Evolutionary conservation across 2,113 vertebrate genomes (phyloP).

Genomic region (Eidolon helvum): DNA sequence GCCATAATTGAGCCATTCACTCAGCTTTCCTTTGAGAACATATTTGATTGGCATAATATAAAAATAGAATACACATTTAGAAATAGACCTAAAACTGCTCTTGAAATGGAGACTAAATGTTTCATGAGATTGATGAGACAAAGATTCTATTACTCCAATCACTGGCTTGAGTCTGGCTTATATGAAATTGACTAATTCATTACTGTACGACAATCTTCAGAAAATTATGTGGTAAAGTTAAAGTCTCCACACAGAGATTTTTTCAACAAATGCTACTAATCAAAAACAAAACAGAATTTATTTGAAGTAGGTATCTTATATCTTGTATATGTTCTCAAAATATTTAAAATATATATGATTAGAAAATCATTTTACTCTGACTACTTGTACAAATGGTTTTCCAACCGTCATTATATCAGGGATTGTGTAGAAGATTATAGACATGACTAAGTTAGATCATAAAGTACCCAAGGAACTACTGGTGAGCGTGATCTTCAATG

Average conservation of each 20-base stretch:
- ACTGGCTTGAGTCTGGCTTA: constrained; percentile 65
- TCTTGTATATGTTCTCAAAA: neutral
- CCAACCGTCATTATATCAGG: neutral
- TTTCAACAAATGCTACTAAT: neutral
- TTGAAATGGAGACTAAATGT: constrained; percentile 69
- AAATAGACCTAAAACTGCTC: constrained; percentile 72
- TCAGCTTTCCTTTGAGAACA: constrained; percentile 72
- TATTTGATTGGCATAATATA: constrained; percentile 76
- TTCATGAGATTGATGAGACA: constrained; percentile 73
- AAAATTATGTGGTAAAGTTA: constrained; percentile 40
- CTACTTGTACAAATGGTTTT: neutral
- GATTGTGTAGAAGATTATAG: neutral
- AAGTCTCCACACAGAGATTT: neutral
- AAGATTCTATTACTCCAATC: constrained; percentile 65
- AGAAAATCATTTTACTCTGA: neutral
- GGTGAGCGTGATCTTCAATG: neutral
- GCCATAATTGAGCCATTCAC: constrained; percentile 72
- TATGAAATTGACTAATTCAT: constrained; percentile 67
- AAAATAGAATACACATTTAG: constrained; percentile 76
- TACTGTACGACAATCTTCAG: constrained; percentile 28
- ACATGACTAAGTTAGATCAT: neutral
- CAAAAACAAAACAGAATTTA: neutral
- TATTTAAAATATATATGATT: neutral
- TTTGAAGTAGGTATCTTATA: neutral
- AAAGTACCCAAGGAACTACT: neutral